Evolutionary conservation across 53 echinoderm and acorn worm species (phyloP), one percentile per base, ranked within the genome.

Genomic region (Hippasteria phrygiana): DNA sequence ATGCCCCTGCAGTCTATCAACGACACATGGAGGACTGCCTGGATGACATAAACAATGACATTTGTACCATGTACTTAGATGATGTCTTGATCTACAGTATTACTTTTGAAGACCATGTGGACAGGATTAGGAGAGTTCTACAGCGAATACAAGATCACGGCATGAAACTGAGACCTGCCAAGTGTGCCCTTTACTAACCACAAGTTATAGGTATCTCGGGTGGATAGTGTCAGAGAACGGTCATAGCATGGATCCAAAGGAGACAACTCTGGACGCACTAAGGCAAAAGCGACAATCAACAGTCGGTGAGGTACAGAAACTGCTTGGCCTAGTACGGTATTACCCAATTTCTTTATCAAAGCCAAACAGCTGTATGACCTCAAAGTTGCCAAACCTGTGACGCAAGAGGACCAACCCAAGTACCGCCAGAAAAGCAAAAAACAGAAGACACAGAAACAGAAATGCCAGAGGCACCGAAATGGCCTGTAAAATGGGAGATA

Each of bases 1-100:
- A 90, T 76, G 95, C 95, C 34, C 89, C 79, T 5, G 78, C 88
- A 39, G 88, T 43, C 2, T 75, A 74, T 28, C 88, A 88, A 77
- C 56, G 63, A 17, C 62, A 29, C 34, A 88, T 88, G 88, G 88
- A 88, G 42, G 12, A 32, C 90, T 48, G 67, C 22, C 72, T 89
- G 2, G 90, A 89, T 48, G 90, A 71, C 2, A 39, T 80, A 48
- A 80, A 69, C 67, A 34, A 89, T 20, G 55, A 80, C 1, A 50
- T 89, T 11, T 89, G 89, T 47, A 73, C 9, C 17, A 53, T 81
- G 12, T 90, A 90, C 70, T 34, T 80, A 0, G 90, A 90, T n/a
- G 90, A 90, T 51, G 81, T 90, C 17, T 40, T 90, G 2, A 69
- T 90, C 31, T 90, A 43, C 43, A 90, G 82, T 24, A 54, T 26